These are phyloP conservation scores for Pseudoips prasinana DNA, from an alignment of 2,888 invertebrate genomes.

Conservation along the genomic window DNA sequence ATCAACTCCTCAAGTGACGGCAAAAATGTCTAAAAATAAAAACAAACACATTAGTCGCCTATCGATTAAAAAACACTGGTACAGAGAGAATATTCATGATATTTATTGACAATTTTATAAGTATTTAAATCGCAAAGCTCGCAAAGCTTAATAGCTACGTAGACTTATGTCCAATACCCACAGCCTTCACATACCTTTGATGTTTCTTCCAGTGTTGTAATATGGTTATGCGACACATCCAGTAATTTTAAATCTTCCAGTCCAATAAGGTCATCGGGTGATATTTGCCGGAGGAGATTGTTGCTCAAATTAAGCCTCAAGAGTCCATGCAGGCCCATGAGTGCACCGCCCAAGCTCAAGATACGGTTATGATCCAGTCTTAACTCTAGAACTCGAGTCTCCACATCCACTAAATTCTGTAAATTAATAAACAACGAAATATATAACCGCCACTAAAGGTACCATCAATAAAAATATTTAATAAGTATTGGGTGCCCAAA, in stretches of 20 bases:
- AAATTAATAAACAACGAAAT: too few species aligned
- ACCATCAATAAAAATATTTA: too few species aligned
- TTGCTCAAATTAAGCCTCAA: slow-evolving; percentile 87
- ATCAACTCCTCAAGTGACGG: slow-evolving; percentile 89
- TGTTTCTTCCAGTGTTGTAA: slow-evolving; percentile 90
- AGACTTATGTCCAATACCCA: too few species aligned
- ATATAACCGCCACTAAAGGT: too few species aligned
- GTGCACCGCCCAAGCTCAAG: slow-evolving; percentile 86
- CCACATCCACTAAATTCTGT: slow-evolving; percentile 89
- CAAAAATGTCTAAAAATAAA: slow-evolving; percentile 86
- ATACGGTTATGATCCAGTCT: slow-evolving; percentile 89
- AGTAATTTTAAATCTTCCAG: slow-evolving; percentile 87
- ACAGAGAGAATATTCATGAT: too few species aligned
- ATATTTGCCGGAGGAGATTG: slow-evolving; percentile 87
- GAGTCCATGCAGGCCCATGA: slow-evolving; percentile 88
- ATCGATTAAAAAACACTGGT: neutral
- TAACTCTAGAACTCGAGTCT: slow-evolving; percentile 87
- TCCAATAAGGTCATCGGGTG: slow-evolving; percentile 90
- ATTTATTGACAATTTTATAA: neutral
- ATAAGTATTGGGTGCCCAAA: too few species aligned
- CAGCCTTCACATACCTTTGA: slow-evolving; percentile 88
- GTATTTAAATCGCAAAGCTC: slow-evolving; percentile 28
- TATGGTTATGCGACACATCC: slow-evolving; percentile 89
- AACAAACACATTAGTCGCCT: slow-evolving; percentile 1
- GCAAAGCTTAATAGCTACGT: slow-evolving; percentile 26